Conservation (phyloP, 2,113 vertebrate genomes). For the Onychorhynchus coronatus region DNA sequence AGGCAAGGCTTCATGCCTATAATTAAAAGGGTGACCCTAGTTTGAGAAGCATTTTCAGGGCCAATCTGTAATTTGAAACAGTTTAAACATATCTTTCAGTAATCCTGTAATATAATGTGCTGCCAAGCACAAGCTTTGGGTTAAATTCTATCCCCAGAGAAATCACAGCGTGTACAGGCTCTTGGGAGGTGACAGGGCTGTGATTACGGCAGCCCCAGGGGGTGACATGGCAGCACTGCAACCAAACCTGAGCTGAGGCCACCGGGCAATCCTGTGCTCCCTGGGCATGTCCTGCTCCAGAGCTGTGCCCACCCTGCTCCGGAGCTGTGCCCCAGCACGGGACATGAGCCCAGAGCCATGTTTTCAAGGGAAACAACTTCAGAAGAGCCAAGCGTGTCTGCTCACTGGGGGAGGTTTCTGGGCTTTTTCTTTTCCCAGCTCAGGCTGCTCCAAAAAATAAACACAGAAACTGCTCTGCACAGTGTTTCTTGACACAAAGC, state of each 20-base stretch:
- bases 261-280: background rate
- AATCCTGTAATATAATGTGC: background rate
- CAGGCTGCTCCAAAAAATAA: background rate
- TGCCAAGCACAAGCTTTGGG: background rate
- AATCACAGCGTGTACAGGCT: background rate
- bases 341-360: accelerated
- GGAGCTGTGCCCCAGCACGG: background rate
- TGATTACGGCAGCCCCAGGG: background rate
- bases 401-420: background rate
- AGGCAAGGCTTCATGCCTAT: background rate
- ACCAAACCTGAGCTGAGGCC: background rate
- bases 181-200: constrained; percentile 31
- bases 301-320: background rate
- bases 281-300: background rate
- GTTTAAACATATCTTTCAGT: constrained; percentile 41
- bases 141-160: constrained; percentile 12
- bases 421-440: background rate
- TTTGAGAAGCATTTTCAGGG: background rate
- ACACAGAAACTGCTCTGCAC: constrained; percentile 14
- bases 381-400: accelerated
- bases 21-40: background rate
- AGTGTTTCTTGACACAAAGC: background rate
- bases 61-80: background rate
- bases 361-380: background rate
- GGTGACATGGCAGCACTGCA: background rate